Evolutionary conservation across 2,797 vertebrate genomes (phyloP).

Genomic region (Acanthis flammea): DNA sequence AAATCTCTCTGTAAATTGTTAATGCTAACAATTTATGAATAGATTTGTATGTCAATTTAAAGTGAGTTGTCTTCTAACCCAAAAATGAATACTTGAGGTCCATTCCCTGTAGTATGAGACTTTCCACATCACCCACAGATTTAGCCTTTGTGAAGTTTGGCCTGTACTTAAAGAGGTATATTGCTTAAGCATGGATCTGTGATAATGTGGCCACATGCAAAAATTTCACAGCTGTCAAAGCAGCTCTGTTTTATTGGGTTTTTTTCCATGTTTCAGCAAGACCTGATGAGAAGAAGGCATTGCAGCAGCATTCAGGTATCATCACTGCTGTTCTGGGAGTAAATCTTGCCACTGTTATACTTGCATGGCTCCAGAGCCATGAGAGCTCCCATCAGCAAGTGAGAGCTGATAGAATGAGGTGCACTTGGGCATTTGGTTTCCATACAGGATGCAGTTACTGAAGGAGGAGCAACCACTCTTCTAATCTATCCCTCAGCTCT

Average conservation of each 20-base stretch:
- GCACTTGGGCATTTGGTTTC: neutral
- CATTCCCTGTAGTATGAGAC: neutral
- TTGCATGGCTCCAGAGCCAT: neutral
- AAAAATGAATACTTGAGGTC: neutral
- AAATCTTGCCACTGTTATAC: neutral
- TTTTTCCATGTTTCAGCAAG: neutral
- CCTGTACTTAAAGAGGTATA: neutral
- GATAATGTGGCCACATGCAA: neutral
- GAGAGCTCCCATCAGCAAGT: neutral
- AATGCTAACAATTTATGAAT: neutral
- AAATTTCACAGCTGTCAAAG: neutral
- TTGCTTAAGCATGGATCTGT: neutral
- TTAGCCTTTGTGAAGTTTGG: neutral
- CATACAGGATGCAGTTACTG: neutral
- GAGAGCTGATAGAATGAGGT: neutral
- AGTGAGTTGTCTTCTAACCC: neutral
- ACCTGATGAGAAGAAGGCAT: neutral
- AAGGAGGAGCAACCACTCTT: neutral
- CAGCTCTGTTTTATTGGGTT: neutral
- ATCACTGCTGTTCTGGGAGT: neutral
- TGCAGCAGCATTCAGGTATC: neutral
- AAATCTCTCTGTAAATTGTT: neutral
- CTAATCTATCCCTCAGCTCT: neutral
- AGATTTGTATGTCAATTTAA: neutral
- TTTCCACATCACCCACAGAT: neutral